phyloP scores from a whole-genome alignment of 2,113 vertebrate genomes.

The Bos javanicus region DNA sequence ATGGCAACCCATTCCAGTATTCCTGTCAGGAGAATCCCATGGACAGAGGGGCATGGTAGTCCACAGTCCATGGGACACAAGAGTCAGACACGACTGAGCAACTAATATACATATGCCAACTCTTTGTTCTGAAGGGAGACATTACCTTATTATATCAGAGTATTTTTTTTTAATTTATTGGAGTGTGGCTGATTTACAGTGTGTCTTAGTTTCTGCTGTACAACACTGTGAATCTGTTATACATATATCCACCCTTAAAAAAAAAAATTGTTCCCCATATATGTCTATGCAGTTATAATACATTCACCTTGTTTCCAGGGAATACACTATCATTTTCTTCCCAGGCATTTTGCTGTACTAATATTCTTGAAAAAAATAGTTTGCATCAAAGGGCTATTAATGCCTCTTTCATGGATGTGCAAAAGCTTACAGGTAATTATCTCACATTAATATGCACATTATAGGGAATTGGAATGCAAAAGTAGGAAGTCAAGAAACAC shows the following conservation, averaged over 20 bases:
- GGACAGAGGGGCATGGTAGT: background rate
- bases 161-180: background rate
- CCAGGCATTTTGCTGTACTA: background rate
- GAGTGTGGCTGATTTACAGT: background rate
- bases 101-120: background rate
- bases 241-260: background rate
- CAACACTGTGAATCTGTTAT: background rate
- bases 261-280: background rate
- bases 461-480: too few relatives aligned
- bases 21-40: background rate
- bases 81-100: background rate
- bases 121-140: background rate
- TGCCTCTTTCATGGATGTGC: background rate
- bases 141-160: background rate
- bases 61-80: background rate
- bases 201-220: background rate
- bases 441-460: background rate
- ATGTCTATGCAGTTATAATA: background rate
- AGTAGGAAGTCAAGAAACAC: too few relatives aligned
- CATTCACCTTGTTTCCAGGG: background rate
- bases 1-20: background rate
- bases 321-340: background rate
- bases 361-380: background rate
- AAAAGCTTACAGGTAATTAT: background rate
- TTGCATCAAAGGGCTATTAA: background rate